Evolutionary conservation across 2,113 vertebrate genomes (phyloP).

Genomic region (Dasyprocta punctata): DNA sequence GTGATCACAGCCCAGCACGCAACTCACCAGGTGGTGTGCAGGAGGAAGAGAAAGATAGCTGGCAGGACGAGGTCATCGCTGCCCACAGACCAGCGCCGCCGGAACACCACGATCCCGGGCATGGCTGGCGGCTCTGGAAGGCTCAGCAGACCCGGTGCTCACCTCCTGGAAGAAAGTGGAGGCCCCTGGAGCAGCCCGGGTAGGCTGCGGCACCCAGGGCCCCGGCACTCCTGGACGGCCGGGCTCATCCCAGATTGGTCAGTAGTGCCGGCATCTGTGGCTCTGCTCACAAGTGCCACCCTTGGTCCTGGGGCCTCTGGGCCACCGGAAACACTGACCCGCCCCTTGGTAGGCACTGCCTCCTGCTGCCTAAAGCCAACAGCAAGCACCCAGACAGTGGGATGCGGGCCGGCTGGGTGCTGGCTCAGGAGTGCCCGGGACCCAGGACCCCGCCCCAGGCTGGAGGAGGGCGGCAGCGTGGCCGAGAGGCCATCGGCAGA

Average conservation of each 20-base stretch:
- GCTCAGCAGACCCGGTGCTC: conserved; percentile 84
- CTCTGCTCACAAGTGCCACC: neutral
- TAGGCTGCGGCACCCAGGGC: neutral
- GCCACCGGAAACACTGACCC: neutral
- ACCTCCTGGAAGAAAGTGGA: conserved; percentile 80
- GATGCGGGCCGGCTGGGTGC: neutral
- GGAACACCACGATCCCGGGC: conserved; percentile 99
- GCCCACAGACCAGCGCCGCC: conserved; percentile 99
- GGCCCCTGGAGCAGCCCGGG: conserved; percentile 1
- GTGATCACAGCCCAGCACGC: neutral
- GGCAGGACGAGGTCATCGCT: conserved; percentile 99
- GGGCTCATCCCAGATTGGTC: neutral
- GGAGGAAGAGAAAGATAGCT: conserved; percentile 97
- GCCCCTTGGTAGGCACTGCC: neutral
- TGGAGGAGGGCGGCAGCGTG: neutral
- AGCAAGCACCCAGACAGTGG: neutral
- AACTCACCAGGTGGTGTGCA: conserved; percentile 97
- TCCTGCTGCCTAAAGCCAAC: neutral
- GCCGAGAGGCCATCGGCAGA: neutral
- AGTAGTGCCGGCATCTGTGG: neutral
- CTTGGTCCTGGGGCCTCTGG: neutral
- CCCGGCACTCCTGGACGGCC: neutral
- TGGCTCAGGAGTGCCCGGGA: neutral
- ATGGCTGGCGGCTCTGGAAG: conserved; percentile 86
- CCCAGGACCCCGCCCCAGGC: neutral